Evolutionary conservation across 2,888 invertebrate species (phyloP).

Genomic region (Cheilosia pagana): DNA sequence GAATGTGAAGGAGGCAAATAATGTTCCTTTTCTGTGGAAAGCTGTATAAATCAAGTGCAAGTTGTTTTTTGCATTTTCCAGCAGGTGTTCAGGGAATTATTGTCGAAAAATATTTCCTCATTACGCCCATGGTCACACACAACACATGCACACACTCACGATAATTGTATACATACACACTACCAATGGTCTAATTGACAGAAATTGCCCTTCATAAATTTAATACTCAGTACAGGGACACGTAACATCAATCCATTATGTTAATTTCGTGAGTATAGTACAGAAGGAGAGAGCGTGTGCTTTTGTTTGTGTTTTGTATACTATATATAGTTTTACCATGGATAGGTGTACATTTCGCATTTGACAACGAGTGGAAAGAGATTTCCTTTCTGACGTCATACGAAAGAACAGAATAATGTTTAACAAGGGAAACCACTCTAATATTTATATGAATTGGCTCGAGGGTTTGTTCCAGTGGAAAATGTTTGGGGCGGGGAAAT

Average conservation of each 20-base stretch:
- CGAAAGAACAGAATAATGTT: too few relatives aligned
- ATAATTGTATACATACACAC: neutral
- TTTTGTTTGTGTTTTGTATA: neutral
- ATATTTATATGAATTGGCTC: too few relatives aligned
- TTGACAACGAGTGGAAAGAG: too few relatives aligned
- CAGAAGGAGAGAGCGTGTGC: neutral
- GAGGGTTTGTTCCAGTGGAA: too few relatives aligned
- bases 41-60: neutral
- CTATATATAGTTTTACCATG: neutral
- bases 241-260: conserved; percentile 8
- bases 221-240: conserved; percentile 3
- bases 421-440: too few relatives aligned
- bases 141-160: neutral
- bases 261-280: neutral
- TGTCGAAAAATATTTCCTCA: neutral
- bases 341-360: neutral
- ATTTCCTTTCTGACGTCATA: too few relatives aligned
- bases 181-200: conserved; percentile 7
- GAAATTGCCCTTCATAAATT: conserved; percentile 15
- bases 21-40: neutral
- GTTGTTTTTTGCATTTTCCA: neutral
- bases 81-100: neutral
- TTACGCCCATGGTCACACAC: neutral
- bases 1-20: neutral
- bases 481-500: too few relatives aligned